phyloP scores from a whole-genome alignment of 2,113 vertebrate genomes.

The Odocoileus hemionus region DNA sequence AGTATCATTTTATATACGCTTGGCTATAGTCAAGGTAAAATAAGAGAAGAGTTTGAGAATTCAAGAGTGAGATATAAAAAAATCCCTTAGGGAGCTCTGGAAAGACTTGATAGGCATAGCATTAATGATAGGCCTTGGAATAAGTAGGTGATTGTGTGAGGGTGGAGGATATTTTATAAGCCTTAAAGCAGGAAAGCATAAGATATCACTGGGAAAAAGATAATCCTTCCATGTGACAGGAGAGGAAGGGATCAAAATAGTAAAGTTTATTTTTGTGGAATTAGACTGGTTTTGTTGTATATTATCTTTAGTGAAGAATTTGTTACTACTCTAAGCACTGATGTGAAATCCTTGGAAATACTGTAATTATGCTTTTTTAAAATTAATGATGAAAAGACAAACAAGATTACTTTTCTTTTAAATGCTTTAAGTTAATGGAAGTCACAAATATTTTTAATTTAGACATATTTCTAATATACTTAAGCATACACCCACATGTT shows the following conservation, averaged over 20 bases:
- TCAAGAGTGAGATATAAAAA: not conserved
- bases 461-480: not conserved
- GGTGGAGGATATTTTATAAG: not conserved
- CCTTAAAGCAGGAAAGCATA: not conserved
- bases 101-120: not conserved
- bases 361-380: not conserved
- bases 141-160: not conserved
- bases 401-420: not conserved
- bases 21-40: not conserved
- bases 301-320: not conserved
- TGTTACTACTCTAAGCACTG: not conserved
- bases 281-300: not conserved
- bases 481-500: not conserved
- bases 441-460: constrained; percentile 4
- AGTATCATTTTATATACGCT: not conserved
- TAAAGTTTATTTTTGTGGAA: not conserved
- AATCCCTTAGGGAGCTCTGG: not conserved
- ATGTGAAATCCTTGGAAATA: not conserved
- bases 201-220: not conserved
- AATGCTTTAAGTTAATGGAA: not conserved
- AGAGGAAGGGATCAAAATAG: not conserved
- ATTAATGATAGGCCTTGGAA: not conserved
- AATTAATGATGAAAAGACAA: not conserved
- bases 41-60: not conserved
- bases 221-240: not conserved